Base-by-base conservation (phyloP, 2,888 invertebrate species). In the Euzetes globulus region DNA sequence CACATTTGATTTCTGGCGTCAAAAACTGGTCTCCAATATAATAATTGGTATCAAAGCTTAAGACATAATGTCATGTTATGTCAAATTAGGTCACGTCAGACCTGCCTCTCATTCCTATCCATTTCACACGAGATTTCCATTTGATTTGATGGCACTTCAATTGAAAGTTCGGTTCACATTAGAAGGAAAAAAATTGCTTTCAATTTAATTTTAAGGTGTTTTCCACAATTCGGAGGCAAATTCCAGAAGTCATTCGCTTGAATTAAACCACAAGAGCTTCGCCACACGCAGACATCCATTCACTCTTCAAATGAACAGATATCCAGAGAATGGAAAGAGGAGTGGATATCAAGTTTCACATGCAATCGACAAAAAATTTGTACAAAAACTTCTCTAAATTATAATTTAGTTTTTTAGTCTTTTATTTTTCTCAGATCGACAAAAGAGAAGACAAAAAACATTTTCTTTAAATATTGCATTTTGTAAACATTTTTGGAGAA, bases 81-180 rank as follows among this genome's bases (percentile, higher is more conserved):
- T 70, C 70, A 70, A 70, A 70, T 45, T 70, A 22, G 70, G 70
- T 70, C 70, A 70, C 17, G n/a, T 70, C 27, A 70, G 70, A 17
- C 45, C 45, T 70, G 25, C 70, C 45, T 70, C 19, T 70, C 70
- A 70, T 25, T 25, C 47, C 22, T 41, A 27, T 70, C 22, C 45
- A 70, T 47, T 45, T 70, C 70, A 47, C 47, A 70, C 45, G 45
- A 70, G 25, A 45, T 70, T 29, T 58, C 29, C 27, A 58, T 29
- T 17, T 17, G 15, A 27, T 58, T 17, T 17, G 15, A 27, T 58
- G 27, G 11, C 25, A 45, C 19, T 33, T 25, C 13, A 58, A 58
- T 58, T 58, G 29, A 29, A 58, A 58, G 19, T 11, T 37, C 27
- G 25, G 33, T 27, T 13, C 9, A 13, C 25, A 60, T 60, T 17